Percentiles rank a stretch among this genome's conserved stretches.
Conservation (phyloP, 2,888 invertebrate genomes). For the Caenorhabditis sp. region DNA sequence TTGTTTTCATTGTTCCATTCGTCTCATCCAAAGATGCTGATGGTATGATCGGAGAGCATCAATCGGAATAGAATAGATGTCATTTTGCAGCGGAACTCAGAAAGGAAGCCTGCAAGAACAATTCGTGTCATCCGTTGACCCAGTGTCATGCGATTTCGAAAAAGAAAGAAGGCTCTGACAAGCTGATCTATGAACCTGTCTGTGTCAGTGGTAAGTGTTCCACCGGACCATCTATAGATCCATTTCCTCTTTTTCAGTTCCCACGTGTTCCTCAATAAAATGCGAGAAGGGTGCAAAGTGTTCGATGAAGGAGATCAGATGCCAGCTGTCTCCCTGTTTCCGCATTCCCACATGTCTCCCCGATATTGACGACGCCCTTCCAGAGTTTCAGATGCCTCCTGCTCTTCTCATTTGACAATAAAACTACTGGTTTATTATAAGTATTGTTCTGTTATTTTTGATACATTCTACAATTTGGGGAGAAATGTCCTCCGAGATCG, state of each 20-base stretch:
- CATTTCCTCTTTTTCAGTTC: conserved; percentile 26
- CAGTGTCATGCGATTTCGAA: conserved; percentile 16
- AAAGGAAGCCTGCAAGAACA: conserved; percentile 13
- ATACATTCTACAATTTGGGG: conserved; percentile 2
- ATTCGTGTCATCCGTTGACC: conserved; percentile 34
- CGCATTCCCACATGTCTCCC: conserved; percentile 46
- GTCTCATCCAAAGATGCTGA: neutral
- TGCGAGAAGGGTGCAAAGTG: conserved; percentile 46
- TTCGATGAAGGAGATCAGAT: conserved; percentile 31
- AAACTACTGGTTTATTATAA: too few relatives aligned
- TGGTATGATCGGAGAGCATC: neutral
- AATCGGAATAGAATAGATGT: neutral
- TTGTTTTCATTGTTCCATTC: neutral
- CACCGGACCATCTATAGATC: neutral
- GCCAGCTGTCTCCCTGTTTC: conserved; percentile 44
- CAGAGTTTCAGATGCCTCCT: conserved; percentile 48
- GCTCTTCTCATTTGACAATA: conserved; percentile 28
- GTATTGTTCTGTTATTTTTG: conserved; percentile 1
- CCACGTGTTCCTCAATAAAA: conserved; percentile 29
- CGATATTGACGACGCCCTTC: conserved; percentile 31
- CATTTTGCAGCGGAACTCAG: conserved; percentile 10
- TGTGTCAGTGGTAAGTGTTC: conserved; percentile 30
- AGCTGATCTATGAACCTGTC: conserved; percentile 9
- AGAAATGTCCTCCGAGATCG: conserved; percentile 45
- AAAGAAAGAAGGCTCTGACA: neutral